Evolutionary conservation across 2,888 invertebrate species (phyloP).

Genomic region (Tenthredo amoena): DNA sequence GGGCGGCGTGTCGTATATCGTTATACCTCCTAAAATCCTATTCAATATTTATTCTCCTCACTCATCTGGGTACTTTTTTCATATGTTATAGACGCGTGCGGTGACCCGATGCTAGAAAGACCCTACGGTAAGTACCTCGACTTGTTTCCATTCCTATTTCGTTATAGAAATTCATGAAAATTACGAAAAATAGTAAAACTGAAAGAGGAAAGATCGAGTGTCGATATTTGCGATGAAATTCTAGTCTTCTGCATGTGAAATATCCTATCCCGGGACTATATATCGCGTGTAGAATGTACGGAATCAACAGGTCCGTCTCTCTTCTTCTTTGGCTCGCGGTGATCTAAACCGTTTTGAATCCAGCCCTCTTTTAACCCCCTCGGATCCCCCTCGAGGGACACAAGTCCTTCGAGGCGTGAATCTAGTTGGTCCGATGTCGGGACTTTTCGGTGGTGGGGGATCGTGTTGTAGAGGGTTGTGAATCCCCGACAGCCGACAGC

Average conservation of each 20-base stretch:
- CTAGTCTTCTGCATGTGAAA: neutral
- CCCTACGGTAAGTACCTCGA: constrained; percentile 73
- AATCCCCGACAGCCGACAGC: constrained; percentile 68
- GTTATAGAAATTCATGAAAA: neutral
- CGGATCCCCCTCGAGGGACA: constrained; percentile 14
- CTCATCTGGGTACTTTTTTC: neutral
- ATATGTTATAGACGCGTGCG: constrained; percentile 74
- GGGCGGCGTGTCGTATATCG: constrained; percentile 6
- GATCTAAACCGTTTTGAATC: constrained; percentile 78
- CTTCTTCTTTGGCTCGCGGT: constrained; percentile 60
- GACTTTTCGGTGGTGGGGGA: neutral
- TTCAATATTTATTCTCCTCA: constrained; percentile 20
- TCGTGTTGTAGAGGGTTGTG: constrained; percentile 60
- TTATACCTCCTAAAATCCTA: constrained; percentile 11
- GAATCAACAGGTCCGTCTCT: constrained; percentile 76
- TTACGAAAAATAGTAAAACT: neutral
- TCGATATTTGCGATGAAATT: neutral
- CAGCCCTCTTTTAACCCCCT: constrained; percentile 66
- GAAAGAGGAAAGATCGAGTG: neutral
- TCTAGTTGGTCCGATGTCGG: constrained; percentile 33
- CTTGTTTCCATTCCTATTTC: neutral
- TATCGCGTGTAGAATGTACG: constrained; percentile 14
- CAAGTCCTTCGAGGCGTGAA: constrained; percentile 49
- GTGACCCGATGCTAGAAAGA: constrained; percentile 72
- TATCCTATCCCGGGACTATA: constrained; percentile 16